Conservation (phyloP, 2,113 vertebrate genomes). For the human region GRCh38 chr2:11618001-11618500, state of each 20-base stretch:
- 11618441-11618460: conserved; percentile 72
- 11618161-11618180: fast-evolving
- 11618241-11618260: too few relatives aligned
- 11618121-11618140: too few relatives aligned
- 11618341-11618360: conserved; percentile 69
- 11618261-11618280: background rate
- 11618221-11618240: too few relatives aligned
- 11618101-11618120: too few relatives aligned
- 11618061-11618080: fast-evolving
- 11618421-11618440: conserved; percentile 59
- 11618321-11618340: conserved; percentile 50
- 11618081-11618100: fast-evolving
- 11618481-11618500: conserved; percentile 36
- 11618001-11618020: background rate
- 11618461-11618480: conserved; percentile 64
- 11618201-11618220: too few relatives aligned
- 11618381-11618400: conserved; percentile 71
- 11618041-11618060: background rate
- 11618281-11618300: conserved; percentile 75
- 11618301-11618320: conserved; percentile 71
- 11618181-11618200: too few relatives aligned
- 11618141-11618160: too few relatives aligned
- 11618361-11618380: conserved; percentile 71
- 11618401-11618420: conserved; percentile 70
- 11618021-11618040: background rate